A percentile compares a stretch with the other conserved stretches of the same genome.
These are phyloP conservation scores for Fragum fragum DNA, from an alignment of 2,888 invertebrate species.

Conservation along the genomic window DNA sequence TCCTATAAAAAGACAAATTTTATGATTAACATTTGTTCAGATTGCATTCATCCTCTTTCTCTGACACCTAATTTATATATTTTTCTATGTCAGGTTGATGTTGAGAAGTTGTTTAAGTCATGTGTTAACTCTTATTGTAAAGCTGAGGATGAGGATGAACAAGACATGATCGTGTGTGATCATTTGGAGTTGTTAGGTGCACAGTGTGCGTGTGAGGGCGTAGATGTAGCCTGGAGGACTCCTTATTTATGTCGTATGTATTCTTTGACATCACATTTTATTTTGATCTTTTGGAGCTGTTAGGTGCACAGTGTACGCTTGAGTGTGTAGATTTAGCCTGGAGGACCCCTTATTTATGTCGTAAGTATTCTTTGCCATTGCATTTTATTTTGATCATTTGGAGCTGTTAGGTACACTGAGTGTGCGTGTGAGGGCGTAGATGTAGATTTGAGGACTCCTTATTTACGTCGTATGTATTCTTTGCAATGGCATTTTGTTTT, in stretches of 20 bases:
- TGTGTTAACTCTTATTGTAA: constrained; percentile 64
- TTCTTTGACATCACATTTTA: background rate
- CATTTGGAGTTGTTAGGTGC: constrained; percentile 47
- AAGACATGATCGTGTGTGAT: constrained; percentile 54
- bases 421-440: constrained; percentile 54
- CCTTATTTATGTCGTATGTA: constrained; percentile 64
- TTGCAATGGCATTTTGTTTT: too few species aligned
- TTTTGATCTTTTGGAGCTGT: too few species aligned
- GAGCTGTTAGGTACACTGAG: constrained; percentile 44
- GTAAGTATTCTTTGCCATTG: too few species aligned
- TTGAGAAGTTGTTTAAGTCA: constrained; percentile 34
- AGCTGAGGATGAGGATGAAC: constrained; percentile 36
- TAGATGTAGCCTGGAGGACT: constrained; percentile 66
- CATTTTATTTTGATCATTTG: constrained; percentile 55
- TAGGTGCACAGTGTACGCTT: too few species aligned
- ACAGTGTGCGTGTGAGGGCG: constrained; percentile 50
- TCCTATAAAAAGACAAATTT: too few species aligned
- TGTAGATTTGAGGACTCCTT: constrained; percentile 63
- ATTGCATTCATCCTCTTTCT: too few species aligned
- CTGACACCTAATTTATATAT: too few species aligned
- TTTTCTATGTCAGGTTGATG: constrained; percentile 54
- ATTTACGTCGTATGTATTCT: constrained; percentile 64
- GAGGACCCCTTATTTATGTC: too few species aligned
- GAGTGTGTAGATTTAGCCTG: too few species aligned
- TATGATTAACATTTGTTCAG: too few species aligned